These are phyloP conservation scores for Nomada flava DNA, from an alignment of 2,888 invertebrate genomes.

Conservation along the genomic window DNA sequence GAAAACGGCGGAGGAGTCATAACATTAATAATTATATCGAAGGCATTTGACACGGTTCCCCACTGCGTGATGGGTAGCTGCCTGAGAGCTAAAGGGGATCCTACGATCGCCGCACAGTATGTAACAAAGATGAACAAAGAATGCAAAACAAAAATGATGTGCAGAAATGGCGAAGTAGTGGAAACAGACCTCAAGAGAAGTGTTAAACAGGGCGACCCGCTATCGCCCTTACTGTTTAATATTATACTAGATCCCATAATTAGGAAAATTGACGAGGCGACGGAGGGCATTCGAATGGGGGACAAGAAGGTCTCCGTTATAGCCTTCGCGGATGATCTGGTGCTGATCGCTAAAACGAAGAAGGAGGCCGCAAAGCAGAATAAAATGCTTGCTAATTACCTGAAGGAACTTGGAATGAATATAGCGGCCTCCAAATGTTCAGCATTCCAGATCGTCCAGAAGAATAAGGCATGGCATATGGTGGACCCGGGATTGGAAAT, in stretches of 20 bases:
- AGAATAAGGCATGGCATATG: background rate
- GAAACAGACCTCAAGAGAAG: background rate
- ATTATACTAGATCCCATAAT: background rate
- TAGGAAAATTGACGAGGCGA: background rate
- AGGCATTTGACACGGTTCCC: background rate
- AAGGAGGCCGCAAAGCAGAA: background rate
- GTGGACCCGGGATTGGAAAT: background rate
- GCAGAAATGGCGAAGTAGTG: background rate
- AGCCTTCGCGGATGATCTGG: too few species aligned
- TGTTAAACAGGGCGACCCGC: background rate
- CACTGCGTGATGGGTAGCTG: background rate
- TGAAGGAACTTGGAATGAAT: background rate
- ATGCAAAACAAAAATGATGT: background rate
- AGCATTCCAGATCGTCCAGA: background rate
- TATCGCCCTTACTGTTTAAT: background rate
- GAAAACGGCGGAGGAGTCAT: background rate
- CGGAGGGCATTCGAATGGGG: too few species aligned
- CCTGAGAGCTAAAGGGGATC: background rate
- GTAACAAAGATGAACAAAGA: background rate
- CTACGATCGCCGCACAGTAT: accelerated
- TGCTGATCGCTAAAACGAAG: too few species aligned
- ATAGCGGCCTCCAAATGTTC: background rate
- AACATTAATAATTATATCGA: background rate
- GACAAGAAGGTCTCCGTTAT: too few species aligned
- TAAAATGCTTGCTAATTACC: accelerated